phyloP scores from a whole-genome alignment of 2,797 vertebrate species.

The Margarornis squamiger region DNA sequence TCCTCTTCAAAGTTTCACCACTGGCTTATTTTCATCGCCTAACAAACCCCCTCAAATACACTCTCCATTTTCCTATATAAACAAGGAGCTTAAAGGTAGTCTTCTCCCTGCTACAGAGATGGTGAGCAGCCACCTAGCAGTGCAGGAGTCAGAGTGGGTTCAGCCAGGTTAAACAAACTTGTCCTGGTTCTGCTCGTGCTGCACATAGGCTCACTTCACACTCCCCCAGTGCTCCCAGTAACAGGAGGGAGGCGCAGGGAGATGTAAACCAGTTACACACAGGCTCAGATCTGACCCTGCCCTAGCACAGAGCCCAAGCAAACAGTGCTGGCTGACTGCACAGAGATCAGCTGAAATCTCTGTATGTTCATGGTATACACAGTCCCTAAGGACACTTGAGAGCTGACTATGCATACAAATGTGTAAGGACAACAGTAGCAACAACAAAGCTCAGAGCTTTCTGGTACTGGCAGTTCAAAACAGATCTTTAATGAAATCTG shows the following conservation, averaged over 20 bases:
- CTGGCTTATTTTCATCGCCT: background rate
- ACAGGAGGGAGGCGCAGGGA: background rate
- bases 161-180: background rate
- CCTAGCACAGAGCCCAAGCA: background rate
- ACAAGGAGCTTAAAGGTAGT: background rate
- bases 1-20: background rate
- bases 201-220: background rate
- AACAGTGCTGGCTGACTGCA: background rate
- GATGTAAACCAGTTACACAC: background rate
- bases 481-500: background rate
- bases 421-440: background rate
- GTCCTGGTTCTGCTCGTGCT: background rate
- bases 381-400: background rate
- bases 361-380: background rate
- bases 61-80: background rate
- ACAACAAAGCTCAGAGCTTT: background rate
- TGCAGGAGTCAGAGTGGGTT: background rate
- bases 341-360: background rate
- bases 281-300: background rate
- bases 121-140: background rate
- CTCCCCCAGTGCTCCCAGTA: background rate
- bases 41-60: background rate
- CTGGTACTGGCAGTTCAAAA: background rate
- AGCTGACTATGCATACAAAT: background rate
- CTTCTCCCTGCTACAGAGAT: background rate